Conservation (phyloP, 2,888 invertebrate species). For the Caenorhabditis angaria region DNA sequence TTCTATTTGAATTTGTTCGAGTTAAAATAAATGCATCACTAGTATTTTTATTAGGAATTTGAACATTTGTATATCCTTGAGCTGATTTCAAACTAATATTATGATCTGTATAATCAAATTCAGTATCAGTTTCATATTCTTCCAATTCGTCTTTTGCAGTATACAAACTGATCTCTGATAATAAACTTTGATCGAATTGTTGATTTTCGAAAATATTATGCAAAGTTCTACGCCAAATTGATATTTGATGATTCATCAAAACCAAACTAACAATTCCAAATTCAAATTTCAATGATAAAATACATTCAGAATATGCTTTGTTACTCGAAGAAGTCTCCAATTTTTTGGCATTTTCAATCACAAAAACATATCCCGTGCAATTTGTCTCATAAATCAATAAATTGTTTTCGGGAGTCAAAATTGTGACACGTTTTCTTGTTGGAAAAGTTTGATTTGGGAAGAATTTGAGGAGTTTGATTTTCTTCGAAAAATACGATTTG, state of each 20-base stretch:
- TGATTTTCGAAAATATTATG: conserved; percentile 24
- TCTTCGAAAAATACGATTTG: conserved; percentile 21
- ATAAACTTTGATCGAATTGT: conserved; percentile 15
- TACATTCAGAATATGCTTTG: conserved; percentile 18
- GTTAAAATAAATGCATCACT: background rate
- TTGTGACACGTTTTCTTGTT: conserved; percentile 24
- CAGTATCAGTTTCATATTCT: too few relatives aligned
- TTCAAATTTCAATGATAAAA: conserved; percentile 25
- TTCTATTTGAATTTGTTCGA: conserved; percentile 30
- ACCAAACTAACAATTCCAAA: conserved; percentile 31
- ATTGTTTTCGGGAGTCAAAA: conserved; percentile 23
- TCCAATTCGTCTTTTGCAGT: conserved; percentile 23
- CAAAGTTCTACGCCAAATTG: conserved; percentile 31
- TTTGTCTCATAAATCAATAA: conserved; percentile 39
- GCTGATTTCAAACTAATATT: conserved; percentile 14
- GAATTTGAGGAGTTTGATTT: conserved; percentile 11
- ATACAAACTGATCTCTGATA: conserved; percentile 20
- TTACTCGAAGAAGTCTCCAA: conserved; percentile 16
- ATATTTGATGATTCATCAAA: conserved; percentile 25
- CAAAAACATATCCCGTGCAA: conserved; percentile 26
- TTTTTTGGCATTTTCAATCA: conserved; percentile 12
- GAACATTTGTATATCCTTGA: background rate
- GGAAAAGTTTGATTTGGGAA: conserved; percentile 21
- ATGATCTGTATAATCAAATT: background rate
- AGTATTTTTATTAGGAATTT: background rate